Conservation (phyloP, 2,888 invertebrate species). For the Drepana falcataria region DNA sequence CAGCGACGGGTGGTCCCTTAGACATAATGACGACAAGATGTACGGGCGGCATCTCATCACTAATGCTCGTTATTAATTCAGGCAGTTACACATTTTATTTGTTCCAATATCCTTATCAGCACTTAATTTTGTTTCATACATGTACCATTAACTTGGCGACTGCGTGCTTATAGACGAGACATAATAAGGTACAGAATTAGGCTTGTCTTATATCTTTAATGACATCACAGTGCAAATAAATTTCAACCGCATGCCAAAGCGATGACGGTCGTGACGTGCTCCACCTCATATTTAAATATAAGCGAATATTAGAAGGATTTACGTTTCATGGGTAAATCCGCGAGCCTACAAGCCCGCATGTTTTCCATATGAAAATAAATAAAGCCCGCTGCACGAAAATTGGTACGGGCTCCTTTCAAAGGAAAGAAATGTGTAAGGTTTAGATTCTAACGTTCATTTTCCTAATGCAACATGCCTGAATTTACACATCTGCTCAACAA, state of each 20-base stretch:
- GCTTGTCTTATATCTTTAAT: conserved; percentile 14
- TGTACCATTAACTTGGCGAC: no score
- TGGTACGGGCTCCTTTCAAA: not conserved
- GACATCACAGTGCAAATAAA: conserved; percentile 39
- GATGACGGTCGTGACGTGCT: conserved; percentile 28
- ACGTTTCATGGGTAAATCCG: conserved; percentile 16
- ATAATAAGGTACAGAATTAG: not conserved
- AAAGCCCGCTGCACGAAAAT: not conserved
- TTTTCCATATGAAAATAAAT: not conserved
- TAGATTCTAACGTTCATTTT: not conserved
- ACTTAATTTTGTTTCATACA: no score
- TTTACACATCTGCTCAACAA: not conserved
- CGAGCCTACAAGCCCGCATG: conserved; percentile 1
- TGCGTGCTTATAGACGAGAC: no score
- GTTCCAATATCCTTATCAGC: no score
- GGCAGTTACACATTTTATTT: no score
- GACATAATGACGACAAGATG: conserved; percentile 2
- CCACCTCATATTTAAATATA: conserved; percentile 14
- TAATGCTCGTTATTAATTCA: not conserved
- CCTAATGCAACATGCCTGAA: not conserved
- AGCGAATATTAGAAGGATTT: conserved; percentile 17
- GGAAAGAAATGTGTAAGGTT: not conserved
- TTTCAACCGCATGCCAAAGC: conserved; percentile 27
- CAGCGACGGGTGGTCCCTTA: conserved; percentile 51
- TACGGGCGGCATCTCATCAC: not conserved